Evolutionary conservation across 1,140 invertebrate genomes (phyloP).

Genomic region (Leptopilina clavipes): DNA sequence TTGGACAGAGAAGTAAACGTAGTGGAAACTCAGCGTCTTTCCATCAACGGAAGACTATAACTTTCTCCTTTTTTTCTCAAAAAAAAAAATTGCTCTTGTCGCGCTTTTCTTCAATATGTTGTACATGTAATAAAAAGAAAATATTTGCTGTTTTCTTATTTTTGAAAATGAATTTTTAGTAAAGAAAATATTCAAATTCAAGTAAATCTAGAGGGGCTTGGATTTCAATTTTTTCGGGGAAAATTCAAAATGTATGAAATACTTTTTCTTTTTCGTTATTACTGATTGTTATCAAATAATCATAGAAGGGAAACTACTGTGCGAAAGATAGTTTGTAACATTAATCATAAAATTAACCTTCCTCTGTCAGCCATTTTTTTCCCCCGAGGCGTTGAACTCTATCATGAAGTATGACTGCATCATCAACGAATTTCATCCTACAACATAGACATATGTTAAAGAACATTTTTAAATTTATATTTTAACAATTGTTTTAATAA

Average conservation of each 20-base stretch:
- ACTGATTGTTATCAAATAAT: not conserved
- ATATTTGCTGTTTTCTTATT: not conserved
- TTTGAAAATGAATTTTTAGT: not conserved
- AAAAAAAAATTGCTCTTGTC: constrained; percentile 13
- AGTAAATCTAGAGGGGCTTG: too few relatives aligned
- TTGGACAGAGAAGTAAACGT: not conserved
- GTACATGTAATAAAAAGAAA: not conserved
- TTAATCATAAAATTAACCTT: constrained; percentile 53
- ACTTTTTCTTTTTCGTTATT: too few relatives aligned
- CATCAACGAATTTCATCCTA: constrained; percentile 48
- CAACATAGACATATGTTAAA: too few relatives aligned
- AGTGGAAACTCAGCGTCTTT: constrained; percentile 7
- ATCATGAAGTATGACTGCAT: constrained; percentile 49
- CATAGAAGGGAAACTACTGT: not conserved
- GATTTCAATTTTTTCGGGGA: too few relatives aligned
- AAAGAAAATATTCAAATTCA: too few relatives aligned
- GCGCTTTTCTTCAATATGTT: not conserved
- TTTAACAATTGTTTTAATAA: too few relatives aligned
- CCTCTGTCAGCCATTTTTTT: constrained; percentile 45
- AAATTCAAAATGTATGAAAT: too few relatives aligned
- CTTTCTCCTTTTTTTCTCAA: not conserved
- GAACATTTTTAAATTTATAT: too few relatives aligned
- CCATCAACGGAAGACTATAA: constrained; percentile 12
- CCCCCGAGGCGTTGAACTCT: constrained; percentile 47
- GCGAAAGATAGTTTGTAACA: constrained; percentile 2